These are phyloP conservation scores for Hafferia zeledoni DNA, from an alignment of 2,797 vertebrate genomes.

Conservation along the genomic window DNA sequence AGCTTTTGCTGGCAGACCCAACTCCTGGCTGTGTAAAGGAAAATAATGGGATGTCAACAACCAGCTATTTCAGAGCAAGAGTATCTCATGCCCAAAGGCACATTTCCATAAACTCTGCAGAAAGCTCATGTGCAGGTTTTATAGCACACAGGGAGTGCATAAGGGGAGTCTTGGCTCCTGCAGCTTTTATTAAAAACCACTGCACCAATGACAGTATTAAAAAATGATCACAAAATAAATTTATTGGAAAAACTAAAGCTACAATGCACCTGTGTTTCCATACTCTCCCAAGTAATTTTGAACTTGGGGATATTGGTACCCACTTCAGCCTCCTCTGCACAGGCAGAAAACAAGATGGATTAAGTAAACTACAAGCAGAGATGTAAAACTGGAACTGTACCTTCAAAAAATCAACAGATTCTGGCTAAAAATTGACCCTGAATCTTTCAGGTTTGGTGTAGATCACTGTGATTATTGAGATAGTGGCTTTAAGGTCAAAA, in stretches of 20 bases:
- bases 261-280: not conserved
- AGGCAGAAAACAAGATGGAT: not conserved
- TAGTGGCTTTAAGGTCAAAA: not conserved
- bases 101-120: not conserved
- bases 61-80: not conserved
- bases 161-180: not conserved
- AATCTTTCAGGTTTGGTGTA: not conserved
- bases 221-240: not conserved
- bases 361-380: not conserved
- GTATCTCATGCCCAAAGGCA: not conserved
- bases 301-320: not conserved
- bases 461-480: not conserved
- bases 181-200: not conserved
- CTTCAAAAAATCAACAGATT: not conserved
- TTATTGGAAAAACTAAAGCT: not conserved
- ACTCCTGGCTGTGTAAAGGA: not conserved
- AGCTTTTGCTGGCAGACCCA: not conserved
- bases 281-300: not conserved
- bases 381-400: not conserved
- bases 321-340: not conserved
- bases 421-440: not conserved
- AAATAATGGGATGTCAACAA: slow-evolving; percentile 5
- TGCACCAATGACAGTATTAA: not conserved
- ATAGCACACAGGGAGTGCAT: not conserved
- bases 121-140: not conserved